Evolutionary conservation across 2,797 vertebrate genomes (phyloP).

Genomic region (Sciurus vulgaris): DNA sequence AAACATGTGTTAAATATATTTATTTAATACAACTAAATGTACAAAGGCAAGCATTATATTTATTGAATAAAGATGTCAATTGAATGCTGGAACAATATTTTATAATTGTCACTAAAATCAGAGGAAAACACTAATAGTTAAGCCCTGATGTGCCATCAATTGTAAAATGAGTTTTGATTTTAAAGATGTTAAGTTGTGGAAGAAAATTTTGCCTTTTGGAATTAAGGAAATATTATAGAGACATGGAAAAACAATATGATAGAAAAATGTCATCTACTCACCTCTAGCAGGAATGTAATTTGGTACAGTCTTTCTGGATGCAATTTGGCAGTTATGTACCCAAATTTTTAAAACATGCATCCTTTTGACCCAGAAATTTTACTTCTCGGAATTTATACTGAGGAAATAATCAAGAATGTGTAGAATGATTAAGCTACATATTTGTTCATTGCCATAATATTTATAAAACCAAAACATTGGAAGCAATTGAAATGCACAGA

Average conservation of each 20-base stretch:
- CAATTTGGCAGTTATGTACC: conserved; percentile 34
- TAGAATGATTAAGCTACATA: conserved; percentile 66
- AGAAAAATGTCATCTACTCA: conserved; percentile 46
- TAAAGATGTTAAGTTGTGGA: conserved; percentile 56
- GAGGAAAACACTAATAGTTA: conserved; percentile 34
- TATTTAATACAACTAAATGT: not conserved
- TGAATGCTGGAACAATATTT: not conserved
- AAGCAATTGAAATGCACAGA: conserved; percentile 64
- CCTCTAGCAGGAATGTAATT: conserved; percentile 11
- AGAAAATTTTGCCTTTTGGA: not conserved
- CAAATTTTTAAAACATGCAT: conserved; percentile 47
- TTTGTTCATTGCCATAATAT: conserved; percentile 73
- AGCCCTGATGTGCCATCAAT: not conserved
- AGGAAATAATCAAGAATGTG: conserved; percentile 72
- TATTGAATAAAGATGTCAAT: not conserved
- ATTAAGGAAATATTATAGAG: conserved; percentile 18
- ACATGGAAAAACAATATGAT: conserved; percentile 22
- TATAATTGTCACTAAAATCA: conserved; percentile 31
- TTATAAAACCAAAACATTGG: conserved; percentile 66
- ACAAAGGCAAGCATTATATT: not conserved
- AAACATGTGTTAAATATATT: not conserved
- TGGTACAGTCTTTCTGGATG: conserved; percentile 53
- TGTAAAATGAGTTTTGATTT: conserved; percentile 55
- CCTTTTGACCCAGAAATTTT: conserved; percentile 68
- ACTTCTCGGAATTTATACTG: conserved; percentile 65